Conservation (phyloP, 2,797 vertebrate genomes). For the Anguilla marmorata region DNA sequence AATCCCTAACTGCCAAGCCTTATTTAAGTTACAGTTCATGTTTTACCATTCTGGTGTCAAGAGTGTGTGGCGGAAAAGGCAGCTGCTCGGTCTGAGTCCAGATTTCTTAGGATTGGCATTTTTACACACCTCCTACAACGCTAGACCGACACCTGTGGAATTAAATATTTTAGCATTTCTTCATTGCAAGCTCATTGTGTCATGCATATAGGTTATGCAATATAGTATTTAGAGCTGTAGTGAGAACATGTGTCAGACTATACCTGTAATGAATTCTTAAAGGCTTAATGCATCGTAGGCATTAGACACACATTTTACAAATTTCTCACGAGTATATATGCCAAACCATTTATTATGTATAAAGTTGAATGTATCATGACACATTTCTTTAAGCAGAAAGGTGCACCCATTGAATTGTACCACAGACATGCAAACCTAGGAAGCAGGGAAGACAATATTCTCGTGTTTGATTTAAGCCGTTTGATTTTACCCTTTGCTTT, state of each 20-base stretch:
- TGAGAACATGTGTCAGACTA: background rate
- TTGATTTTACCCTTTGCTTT: background rate
- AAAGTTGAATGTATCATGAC: constrained; percentile 7
- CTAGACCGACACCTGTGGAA: background rate
- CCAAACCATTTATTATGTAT: constrained; percentile 1
- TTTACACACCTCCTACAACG: background rate
- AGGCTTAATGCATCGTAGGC: background rate
- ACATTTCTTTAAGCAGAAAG: background rate
- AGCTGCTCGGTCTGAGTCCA: background rate
- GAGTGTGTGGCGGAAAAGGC: background rate
- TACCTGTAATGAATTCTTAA: background rate
- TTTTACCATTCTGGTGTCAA: background rate
- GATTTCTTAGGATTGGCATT: background rate
- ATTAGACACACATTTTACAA: background rate
- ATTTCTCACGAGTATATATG: background rate
- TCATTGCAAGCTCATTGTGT: background rate
- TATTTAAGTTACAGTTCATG: background rate
- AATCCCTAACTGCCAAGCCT: background rate
- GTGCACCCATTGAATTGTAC: background rate
- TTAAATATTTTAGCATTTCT: background rate
- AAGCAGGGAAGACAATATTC: background rate
- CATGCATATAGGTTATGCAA: background rate
- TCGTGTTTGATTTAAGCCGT: background rate
- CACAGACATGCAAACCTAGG: background rate
- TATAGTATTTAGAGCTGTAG: background rate